phyloP scores from a whole-genome alignment of 2,113 vertebrate genomes.

The Austrofundulus limnaeus region DNA sequence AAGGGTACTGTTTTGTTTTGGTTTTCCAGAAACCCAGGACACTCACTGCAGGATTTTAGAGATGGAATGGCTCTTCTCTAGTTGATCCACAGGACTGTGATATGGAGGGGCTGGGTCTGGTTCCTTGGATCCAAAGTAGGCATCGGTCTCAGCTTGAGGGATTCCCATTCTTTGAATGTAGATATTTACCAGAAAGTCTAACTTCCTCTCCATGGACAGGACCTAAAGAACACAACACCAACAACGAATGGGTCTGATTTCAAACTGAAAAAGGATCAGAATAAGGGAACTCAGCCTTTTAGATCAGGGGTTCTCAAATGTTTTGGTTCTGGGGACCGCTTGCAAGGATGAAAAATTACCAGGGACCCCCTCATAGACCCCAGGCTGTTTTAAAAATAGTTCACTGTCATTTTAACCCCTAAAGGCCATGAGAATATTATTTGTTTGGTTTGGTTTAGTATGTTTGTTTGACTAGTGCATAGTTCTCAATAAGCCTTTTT shows the following conservation, averaged over 20 bases:
- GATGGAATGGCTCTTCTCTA: constrained; percentile 86
- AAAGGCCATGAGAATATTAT: too few species aligned
- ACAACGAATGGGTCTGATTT: neutral
- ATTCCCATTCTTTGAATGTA: constrained; percentile 97
- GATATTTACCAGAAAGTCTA: constrained; percentile 96
- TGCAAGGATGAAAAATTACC: too few species aligned
- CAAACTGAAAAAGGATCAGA: neutral
- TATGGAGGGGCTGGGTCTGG: constrained; percentile 94
- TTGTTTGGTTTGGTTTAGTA: too few species aligned
- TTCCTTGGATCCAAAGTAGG: constrained; percentile 95
- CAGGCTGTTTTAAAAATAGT: too few species aligned
- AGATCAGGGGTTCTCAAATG: too few species aligned
- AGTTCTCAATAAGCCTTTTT: too few species aligned
- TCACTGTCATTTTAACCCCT: too few species aligned
- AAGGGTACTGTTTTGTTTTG: neutral
- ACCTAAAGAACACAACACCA: constrained; percentile 78
- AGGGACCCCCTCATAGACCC: too few species aligned
- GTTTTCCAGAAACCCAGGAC: neutral
- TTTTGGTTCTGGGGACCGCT: too few species aligned
- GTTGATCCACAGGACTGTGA: constrained; percentile 91
- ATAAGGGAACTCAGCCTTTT: neutral
- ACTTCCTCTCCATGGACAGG: constrained; percentile 95
- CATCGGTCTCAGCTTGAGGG: constrained; percentile 90
- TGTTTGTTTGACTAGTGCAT: too few species aligned
- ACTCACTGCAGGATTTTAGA: constrained; percentile 89